Percentiles rank a stretch among this genome's conserved stretches.
phyloP scores from a whole-genome alignment of 2,113 vertebrate genomes.

The Balaenoptera acutorostrata region DNA sequence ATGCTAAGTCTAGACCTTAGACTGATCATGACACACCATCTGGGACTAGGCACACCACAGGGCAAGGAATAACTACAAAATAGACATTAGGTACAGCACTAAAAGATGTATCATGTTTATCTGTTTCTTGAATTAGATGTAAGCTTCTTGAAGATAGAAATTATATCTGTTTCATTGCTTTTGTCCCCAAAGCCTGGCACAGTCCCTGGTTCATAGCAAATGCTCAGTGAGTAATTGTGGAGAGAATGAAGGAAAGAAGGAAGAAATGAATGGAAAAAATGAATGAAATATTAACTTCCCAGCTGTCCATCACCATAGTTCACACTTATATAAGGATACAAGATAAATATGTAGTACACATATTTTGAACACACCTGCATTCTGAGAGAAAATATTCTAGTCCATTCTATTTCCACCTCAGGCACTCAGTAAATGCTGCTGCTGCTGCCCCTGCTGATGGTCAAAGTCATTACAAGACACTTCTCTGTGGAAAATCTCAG shows the following conservation, averaged over 20 bases:
- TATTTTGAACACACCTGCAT: neutral
- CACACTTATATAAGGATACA: neutral
- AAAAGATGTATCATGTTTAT: neutral
- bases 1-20: neutral
- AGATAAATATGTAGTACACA: neutral
- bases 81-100: neutral
- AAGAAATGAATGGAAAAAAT: neutral
- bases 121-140: neutral
- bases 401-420: neutral
- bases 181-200: neutral
- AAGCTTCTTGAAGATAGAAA: neutral
- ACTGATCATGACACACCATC: neutral
- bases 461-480: neutral
- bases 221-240: neutral
- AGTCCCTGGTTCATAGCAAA: neutral
- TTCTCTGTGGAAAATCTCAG: neutral
- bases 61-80: neutral
- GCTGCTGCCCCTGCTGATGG: neutral
- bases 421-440: neutral
- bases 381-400: neutral
- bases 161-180: neutral
- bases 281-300: neutral
- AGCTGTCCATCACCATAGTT: neutral
- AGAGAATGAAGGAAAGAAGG: neutral
- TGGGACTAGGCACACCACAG: neutral